phyloP scores from a whole-genome alignment of 2,113 vertebrate species.

The Anguilla rostrata region DNA sequence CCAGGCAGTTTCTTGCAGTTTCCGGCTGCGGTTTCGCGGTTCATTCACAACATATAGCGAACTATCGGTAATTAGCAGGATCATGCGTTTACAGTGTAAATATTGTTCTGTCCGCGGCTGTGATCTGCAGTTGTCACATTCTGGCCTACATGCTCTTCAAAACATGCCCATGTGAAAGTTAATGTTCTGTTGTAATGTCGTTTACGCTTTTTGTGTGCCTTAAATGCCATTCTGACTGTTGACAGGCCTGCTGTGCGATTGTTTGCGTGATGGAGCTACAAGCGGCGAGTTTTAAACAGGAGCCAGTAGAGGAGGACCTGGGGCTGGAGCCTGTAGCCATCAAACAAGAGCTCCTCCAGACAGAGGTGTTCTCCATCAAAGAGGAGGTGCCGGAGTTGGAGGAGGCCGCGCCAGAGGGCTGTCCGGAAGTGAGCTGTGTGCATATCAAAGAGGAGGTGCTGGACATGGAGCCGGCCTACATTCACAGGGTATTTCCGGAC shows the following conservation, averaged over 20 bases:
- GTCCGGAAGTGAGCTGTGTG: not conserved
- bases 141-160: no score
- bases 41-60: no score
- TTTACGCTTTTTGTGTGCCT: not conserved
- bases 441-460: slow-evolving; percentile 19
- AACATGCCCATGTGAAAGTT: not conserved
- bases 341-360: slow-evolving; percentile 23
- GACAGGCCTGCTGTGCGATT: slow-evolving; percentile 5
- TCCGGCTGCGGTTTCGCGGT: no score
- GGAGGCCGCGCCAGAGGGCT: not conserved
- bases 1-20: no score
- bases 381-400: slow-evolving; percentile 15
- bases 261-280: not conserved
- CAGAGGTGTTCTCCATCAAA: slow-evolving; percentile 16
- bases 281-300: not conserved
- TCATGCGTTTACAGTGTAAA: not conserved
- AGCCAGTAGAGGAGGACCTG: slow-evolving; percentile 11
- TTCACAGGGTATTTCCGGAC: slow-evolving; percentile 19
- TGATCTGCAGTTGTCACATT: not conserved
- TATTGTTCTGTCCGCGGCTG: not conserved
- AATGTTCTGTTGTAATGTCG: not conserved
- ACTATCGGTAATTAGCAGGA: not conserved
- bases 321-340: not conserved
- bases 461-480: slow-evolving; percentile 1
- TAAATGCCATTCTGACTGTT: not conserved